Base-by-base conservation (phyloP, 2,888 invertebrate genomes). In the Hipparchia semele region DNA sequence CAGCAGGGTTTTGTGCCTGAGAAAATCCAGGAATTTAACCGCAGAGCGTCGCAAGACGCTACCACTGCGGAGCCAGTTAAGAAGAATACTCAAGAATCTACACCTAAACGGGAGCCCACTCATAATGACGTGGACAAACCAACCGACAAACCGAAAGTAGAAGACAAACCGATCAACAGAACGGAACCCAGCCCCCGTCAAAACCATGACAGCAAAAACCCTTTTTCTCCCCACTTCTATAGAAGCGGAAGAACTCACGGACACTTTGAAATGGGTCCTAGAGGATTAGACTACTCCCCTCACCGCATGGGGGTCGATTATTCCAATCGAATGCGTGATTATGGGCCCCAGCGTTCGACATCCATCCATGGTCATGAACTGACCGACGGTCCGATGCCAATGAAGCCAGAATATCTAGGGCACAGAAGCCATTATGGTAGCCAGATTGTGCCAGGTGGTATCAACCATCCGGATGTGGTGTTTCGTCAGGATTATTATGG, bases 201-300 rank as follows among this genome's bases (percentile, higher is more conserved):
- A 56, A 84, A 80, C 23, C 84, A 86, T 45, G 92, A 92, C 23
- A 87, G 82, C 76, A 93, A 92, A 81, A 92, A 92, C 58, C 93
- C 93, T 0, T 92, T 93, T 75, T 91, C 94, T 1, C 90, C 93
- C 0, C 87, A 93, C 64, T 90, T 88, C 54, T 89, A 90, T 72
- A 86, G 91, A 51, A 88, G 88, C 73, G 87, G 88, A 72, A 80
- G 93, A 13, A 84, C 88, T 1, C 92, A 93, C 67, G 92, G 92
- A 0, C 94, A 94, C 78, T 94, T 94, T 73, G 94, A 94, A 80
- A 94, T 94, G 93, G 94, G 94, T 4, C 92, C 94, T 0, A 87
- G 94, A 0, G 94, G 94, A 0, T 73, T 94, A 53, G 94, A 94
- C 80, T 94, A 92, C 77, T 94, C 94, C 0, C 94, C 94, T 0